Conservation (phyloP, 2,113 vertebrate genomes). For the Turnix velox region DNA sequence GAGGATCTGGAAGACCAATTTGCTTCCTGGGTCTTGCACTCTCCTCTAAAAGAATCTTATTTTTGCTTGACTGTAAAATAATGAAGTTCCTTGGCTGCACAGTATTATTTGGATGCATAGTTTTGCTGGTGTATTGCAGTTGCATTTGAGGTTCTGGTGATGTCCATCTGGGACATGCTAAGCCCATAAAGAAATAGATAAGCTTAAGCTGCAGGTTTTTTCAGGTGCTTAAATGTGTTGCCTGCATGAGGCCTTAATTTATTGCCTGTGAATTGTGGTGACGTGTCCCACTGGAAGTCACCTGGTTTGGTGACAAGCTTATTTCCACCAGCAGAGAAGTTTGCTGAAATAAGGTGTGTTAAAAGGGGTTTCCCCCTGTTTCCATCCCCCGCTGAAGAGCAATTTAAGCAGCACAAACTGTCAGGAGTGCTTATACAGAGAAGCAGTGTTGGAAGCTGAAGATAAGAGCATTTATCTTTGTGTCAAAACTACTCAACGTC, state of each 20-base stretch:
- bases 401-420: neutral
- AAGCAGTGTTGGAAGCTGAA: neutral
- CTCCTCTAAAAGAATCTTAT: neutral
- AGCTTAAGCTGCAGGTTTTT: neutral
- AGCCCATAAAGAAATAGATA: neutral
- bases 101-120: neutral
- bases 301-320: neutral
- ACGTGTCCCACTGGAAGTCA: neutral
- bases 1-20: neutral
- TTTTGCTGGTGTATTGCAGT: neutral
- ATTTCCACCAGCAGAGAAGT: neutral
- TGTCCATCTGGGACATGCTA: neutral
- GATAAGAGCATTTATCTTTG: constrained; percentile 43
- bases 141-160: neutral
- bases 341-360: neutral
- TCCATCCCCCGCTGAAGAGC: neutral
- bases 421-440: neutral
- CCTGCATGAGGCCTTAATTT: neutral
- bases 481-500: neutral
- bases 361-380: neutral
- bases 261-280: neutral
- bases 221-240: neutral
- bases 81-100: neutral
- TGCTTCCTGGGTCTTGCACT: neutral
- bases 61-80: neutral